Percentiles rank a stretch among this genome's conserved stretches.
Evolutionary conservation across 2,888 invertebrate species (phyloP).

Genomic region (Volucella inanis): DNA sequence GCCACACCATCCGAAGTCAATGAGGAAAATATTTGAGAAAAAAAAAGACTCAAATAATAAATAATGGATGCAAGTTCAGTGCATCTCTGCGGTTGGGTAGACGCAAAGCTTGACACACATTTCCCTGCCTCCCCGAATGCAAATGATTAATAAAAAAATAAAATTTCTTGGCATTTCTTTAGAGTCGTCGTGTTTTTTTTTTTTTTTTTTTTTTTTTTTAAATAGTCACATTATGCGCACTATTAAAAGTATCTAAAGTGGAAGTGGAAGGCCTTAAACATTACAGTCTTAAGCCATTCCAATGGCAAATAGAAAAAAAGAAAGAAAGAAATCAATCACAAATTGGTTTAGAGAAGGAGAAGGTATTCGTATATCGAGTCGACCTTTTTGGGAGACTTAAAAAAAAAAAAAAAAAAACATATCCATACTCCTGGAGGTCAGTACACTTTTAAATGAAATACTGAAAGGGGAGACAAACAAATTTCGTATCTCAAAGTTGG

Average conservation of each 20-base stretch:
- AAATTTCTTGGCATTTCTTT: conserved; percentile 21
- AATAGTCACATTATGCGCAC: conserved; percentile 9
- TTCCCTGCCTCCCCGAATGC: neutral
- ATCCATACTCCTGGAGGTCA: conserved; percentile 13
- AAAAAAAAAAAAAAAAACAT: neutral
- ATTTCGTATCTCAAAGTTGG: conserved; percentile 14
- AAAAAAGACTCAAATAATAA: conserved; percentile 20
- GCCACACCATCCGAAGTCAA: conserved; percentile 7
- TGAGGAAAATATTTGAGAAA: neutral
- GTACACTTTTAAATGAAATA: conserved; percentile 32
- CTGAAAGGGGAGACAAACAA: conserved; percentile 22
- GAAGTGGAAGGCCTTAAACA: conserved; percentile 7
- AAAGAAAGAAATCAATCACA: conserved; percentile 42
- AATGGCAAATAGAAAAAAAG: neutral
- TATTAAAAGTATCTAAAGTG: conserved; percentile 22
- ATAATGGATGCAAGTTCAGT: conserved; percentile 19
- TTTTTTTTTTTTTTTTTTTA: neutral
- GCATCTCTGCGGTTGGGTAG: neutral
- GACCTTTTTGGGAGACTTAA: conserved; percentile 21
- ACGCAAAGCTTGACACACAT: conserved; percentile 23
- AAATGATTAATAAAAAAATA: conserved; percentile 24
- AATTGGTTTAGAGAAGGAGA: conserved; percentile 7
- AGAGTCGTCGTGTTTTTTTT: too few relatives aligned
- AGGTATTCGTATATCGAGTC: conserved; percentile 4
- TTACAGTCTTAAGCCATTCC: neutral